phyloP scores from a whole-genome alignment of 1,140 invertebrate species.

The Drosophila lini region DNA sequence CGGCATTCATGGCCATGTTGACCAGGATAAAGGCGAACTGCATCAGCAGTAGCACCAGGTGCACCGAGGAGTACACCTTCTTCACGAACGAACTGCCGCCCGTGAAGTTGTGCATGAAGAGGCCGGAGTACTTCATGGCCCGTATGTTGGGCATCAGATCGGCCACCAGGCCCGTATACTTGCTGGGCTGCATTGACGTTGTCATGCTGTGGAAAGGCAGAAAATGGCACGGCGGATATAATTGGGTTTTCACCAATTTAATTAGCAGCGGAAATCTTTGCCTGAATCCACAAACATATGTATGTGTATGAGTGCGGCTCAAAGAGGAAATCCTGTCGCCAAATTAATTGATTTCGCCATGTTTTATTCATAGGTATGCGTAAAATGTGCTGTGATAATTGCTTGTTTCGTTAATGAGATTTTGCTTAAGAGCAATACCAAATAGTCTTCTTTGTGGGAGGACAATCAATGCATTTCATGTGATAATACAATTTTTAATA shows the following conservation, averaged over 20 bases:
- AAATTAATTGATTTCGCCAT: constrained; percentile 26
- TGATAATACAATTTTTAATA: not conserved
- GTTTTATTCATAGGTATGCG: constrained; percentile 32
- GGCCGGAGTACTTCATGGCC: constrained; percentile 90
- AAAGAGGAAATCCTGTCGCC: constrained; percentile 10
- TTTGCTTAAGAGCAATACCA: not conserved
- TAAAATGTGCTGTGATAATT: constrained; percentile 13
- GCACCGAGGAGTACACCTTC: constrained; percentile 87
- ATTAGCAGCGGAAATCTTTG: constrained; percentile 15
- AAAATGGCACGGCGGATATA: constrained; percentile 22
- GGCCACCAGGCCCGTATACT: constrained; percentile 89
- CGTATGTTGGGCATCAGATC: constrained; percentile 92
- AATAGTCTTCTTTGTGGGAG: not conserved
- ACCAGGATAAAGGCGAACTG: constrained; percentile 88
- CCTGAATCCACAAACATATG: not conserved
- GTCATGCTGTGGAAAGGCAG: constrained; percentile 48
- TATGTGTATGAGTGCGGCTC: not conserved
- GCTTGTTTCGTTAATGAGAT: constrained; percentile 2
- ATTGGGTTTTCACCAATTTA: constrained; percentile 33
- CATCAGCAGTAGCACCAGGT: constrained; percentile 87
- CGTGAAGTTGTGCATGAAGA: constrained; percentile 92
- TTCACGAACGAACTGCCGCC: constrained; percentile 86
- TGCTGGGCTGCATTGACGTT: constrained; percentile 68
- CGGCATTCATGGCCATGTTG: constrained; percentile 89
- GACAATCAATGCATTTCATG: not conserved